Evolutionary conservation across 1,140 invertebrate species (phyloP), one percentile per base, ranked within the genome.

Genomic region (Ooceraea biroi): DNA sequence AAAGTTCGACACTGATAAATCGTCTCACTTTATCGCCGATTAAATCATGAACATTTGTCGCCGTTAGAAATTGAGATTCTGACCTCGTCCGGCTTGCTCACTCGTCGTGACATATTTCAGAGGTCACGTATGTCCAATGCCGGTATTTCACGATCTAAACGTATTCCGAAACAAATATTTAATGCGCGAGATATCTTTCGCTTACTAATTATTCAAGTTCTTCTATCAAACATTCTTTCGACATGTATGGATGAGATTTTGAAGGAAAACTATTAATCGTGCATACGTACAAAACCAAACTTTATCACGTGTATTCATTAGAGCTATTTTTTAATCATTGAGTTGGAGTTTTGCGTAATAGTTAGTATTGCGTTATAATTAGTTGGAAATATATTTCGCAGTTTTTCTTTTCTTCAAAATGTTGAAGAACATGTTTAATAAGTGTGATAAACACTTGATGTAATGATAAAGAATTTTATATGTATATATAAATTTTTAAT

Each of bases 121-220:
- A 71, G 50, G 76, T 58, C 50, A 69, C 30, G 36, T 69, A 41
- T 44, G 19, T 30, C 27, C 36, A 69, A 57, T 1, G 12, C 3
- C 61, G 74, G 46, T 25, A 78, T n/a, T 14, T 65, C 14, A n/a
- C 58, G 14, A 77, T 63, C 3, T 0, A 22, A 11, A 44, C 41
- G 17, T 27, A 25, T 30, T 52, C 14, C 19, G 8, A 22, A n/a
- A n/a, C n/a, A n/a, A 76, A 61, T 74, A 30, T n/a, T 5, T 0
- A 14, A 27, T 36, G 7, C 22, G 41, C 41, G 25, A 12, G 22
- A 50, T 27, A 50, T 36, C 30, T 57, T 19, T 69, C 48, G 63
- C 22, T 36, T 78, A 19, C 69, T 78, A 78, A 69, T 78, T 80
- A 80, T 57, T 80, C 65, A 14, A 17, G 11, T n/a, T n/a, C 41